phyloP scores from a whole-genome alignment of 2,113 vertebrate species.

The Pachyramphus minor region DNA sequence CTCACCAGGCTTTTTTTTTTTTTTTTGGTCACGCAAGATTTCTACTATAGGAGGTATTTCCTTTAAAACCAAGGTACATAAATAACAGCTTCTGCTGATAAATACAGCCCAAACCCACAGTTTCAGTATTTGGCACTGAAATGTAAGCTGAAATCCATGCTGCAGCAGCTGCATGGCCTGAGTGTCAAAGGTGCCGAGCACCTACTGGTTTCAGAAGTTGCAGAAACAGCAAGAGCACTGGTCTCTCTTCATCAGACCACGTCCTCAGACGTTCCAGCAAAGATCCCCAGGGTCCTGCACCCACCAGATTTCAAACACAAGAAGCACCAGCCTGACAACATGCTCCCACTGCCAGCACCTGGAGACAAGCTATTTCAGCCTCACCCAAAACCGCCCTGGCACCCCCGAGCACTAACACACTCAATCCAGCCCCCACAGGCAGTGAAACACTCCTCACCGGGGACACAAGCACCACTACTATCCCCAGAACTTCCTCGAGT shows the following conservation, averaged over 20 bases:
- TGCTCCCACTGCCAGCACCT: not conserved
- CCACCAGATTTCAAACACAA: not conserved
- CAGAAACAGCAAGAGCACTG: not conserved
- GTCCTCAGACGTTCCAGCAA: not conserved
- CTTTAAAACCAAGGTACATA: not conserved
- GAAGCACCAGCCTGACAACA: not conserved
- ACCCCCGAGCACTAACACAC: not conserved
- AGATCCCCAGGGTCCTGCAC: not conserved
- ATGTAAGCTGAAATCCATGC: not conserved
- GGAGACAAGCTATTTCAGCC: not conserved
- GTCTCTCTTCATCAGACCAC: not conserved
- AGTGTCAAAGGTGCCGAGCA: not conserved
- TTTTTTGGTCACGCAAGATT: not conserved
- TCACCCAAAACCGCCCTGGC: not conserved
- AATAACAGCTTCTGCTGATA: not conserved
- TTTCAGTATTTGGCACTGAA: not conserved
- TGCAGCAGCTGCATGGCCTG: not conserved
- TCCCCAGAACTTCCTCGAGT: not conserved
- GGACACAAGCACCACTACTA: too few species aligned
- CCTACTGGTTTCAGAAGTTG: not conserved
- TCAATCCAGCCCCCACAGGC: not conserved
- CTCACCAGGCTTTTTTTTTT: not conserved
- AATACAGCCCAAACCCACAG: not conserved
- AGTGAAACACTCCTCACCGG: accelerated
- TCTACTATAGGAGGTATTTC: not conserved